phyloP scores from a whole-genome alignment of 2,113 vertebrate species.

The Channa argus region DNA sequence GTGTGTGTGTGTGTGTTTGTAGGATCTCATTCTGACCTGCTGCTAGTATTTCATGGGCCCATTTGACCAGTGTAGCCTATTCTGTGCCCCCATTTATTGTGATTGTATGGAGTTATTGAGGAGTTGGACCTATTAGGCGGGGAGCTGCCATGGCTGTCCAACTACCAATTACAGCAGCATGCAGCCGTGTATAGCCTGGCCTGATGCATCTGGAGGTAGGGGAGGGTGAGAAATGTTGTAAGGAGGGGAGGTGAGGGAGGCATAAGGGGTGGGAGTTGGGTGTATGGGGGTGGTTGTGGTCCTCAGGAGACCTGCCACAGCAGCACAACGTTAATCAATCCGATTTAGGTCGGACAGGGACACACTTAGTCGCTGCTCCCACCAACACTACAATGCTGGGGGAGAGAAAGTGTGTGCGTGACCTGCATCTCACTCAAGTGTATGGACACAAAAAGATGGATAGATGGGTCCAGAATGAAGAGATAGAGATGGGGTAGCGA shows the following conservation, averaged over 20 bases:
- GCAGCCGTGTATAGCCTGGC: slow-evolving; percentile 65
- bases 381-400: slow-evolving; percentile 67
- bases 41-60: slow-evolving; percentile 72
- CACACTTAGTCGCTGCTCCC: slow-evolving; percentile 77
- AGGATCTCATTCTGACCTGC: slow-evolving; percentile 54
- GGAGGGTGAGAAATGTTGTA: slow-evolving; percentile 43
- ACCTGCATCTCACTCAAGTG: slow-evolving; percentile 81
- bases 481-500: slow-evolving; percentile 57
- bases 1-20: slow-evolving; percentile 17
- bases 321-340: slow-evolving; percentile 84
- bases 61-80: slow-evolving; percentile 78
- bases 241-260: slow-evolving; percentile 15
- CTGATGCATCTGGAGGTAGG: slow-evolving; percentile 56
- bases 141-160: slow-evolving; percentile 76
- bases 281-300: slow-evolving; percentile 21
- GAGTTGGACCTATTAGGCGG: slow-evolving; percentile 81
- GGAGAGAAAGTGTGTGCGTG: slow-evolving; percentile 75
- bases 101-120: slow-evolving; percentile 80
- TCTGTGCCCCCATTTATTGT: slow-evolving; percentile 79
- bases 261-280: background rate
- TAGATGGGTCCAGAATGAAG: slow-evolving; percentile 77
- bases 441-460: slow-evolving; percentile 77
- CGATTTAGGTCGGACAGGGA: slow-evolving; percentile 84
- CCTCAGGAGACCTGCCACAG: slow-evolving; percentile 81
- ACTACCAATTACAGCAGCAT: slow-evolving; percentile 80